Evolutionary conservation across 23 tunicate genomes (phyloP), one percentile per base, ranked within the genome.

Genomic region (Styela plicata): DNA sequence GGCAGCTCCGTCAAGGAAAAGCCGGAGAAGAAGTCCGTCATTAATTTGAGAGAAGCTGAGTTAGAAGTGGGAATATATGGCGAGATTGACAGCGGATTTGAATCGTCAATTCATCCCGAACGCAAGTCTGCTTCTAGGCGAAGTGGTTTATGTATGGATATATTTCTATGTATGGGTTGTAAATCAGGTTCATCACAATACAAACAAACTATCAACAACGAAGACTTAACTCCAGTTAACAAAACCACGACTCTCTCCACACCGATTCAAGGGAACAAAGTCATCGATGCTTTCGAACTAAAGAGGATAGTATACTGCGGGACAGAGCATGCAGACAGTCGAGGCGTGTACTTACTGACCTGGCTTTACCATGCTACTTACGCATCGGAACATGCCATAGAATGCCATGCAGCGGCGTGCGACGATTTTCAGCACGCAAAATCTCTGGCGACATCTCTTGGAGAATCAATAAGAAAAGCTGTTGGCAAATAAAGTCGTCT

Each of bases 341-440:
- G 32, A 1, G 33, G 33, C 25, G 31, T 27, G 5, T 29, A 52
- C 0, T 34, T 86, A 36, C 79, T 91, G 24, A 37, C 53, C 13
- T 91, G 97, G 97, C 64, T 91, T 18, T 86, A 82, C 44, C 82
- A 86, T 52, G 30, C 70, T 2, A 84, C 52, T 3, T 37, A 69
- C 7, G 87, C 79, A 31, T 77, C 69, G 30, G 79, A 63, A 18
- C 69, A 28, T 24, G 64, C 84, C 21, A 79, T 83, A 3, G 87
- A 91, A 79, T 91, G 89, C 34, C 75, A 86, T 70, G 89, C 87
- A 13, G 76, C 73, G 19, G 87, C 78, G 63, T 91, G 97, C 74
- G 97, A 91, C 33, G 97, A 91, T 83, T 36, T 69, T 2, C 83
- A 83, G n/a, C 97, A 91, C 52, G 97, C 97, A 3, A 74, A 82